Conservation (phyloP, 2,888 invertebrate genomes). For the Agrilus mali region DNA sequence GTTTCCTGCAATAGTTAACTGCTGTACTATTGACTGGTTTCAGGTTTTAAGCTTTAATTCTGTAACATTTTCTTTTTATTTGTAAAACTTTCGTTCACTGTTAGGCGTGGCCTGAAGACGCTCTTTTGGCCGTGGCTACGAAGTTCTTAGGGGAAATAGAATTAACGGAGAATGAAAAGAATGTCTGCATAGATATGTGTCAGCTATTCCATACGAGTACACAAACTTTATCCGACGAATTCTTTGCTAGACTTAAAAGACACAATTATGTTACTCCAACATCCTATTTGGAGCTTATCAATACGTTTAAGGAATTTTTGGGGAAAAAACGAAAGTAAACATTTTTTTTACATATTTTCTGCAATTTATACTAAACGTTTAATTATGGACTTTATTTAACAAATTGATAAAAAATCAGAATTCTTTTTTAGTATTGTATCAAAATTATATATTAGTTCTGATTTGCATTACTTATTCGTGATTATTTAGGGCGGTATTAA, state of each 20-base stretch:
- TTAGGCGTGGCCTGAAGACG: constrained; percentile 88
- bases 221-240: constrained; percentile 54
- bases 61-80: too few species aligned
- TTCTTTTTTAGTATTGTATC: too few species aligned
- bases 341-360: too few species aligned
- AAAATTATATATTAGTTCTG: too few species aligned
- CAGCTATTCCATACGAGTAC: constrained; percentile 82
- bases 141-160: constrained; percentile 71
- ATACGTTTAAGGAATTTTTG: constrained; percentile 73
- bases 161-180: constrained; percentile 57
- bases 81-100: constrained; percentile 3
- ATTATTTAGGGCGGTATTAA: constrained; percentile 45
- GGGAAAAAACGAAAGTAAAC: constrained; percentile 59
- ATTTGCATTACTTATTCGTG: too few species aligned
- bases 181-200: constrained; percentile 77
- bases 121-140: constrained; percentile 76
- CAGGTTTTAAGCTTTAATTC: constrained; percentile 38
- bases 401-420: too few species aligned
- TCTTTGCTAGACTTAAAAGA: constrained; percentile 52
- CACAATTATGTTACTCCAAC: constrained; percentile 88
- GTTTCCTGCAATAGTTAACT: constrained; percentile 87
- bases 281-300: constrained; percentile 83
- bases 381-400: too few species aligned
- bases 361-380: too few species aligned
- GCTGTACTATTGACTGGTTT: constrained; percentile 95